Conservation (phyloP, 2,797 vertebrate genomes). For the Sebastiscus albofasciatus region DNA sequence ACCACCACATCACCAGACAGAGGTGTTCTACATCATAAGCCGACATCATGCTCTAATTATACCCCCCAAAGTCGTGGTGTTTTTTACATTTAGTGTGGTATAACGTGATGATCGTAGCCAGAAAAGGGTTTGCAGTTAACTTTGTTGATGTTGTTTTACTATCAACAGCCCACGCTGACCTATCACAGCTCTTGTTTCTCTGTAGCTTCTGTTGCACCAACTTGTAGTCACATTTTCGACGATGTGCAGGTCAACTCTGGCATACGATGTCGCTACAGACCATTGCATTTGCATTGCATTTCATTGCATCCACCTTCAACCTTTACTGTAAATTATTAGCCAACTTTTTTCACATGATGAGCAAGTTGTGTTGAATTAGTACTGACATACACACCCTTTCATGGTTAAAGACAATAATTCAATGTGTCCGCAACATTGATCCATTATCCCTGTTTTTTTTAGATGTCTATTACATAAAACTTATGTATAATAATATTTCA, state of each 20-base stretch:
- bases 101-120: background rate
- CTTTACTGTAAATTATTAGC: background rate
- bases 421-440: too few relatives aligned
- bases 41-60: background rate
- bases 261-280: background rate
- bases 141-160: background rate
- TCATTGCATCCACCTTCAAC: too few relatives aligned
- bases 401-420: background rate
- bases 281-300: too few relatives aligned
- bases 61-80: background rate
- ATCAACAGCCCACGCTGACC: background rate
- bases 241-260: background rate
- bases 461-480: too few relatives aligned
- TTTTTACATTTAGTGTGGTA: background rate
- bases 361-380: background rate
- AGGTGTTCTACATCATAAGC: background rate
- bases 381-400: background rate
- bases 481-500: too few relatives aligned
- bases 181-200: background rate
- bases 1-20: background rate
- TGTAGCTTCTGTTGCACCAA: too few relatives aligned
- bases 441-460: too few relatives aligned
- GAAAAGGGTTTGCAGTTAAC: background rate
- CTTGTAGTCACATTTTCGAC: too few relatives aligned
- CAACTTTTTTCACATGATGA: background rate